phyloP scores from a whole-genome alignment of 2,113 vertebrate genomes.

The Tricholaema leucomelas region DNA sequence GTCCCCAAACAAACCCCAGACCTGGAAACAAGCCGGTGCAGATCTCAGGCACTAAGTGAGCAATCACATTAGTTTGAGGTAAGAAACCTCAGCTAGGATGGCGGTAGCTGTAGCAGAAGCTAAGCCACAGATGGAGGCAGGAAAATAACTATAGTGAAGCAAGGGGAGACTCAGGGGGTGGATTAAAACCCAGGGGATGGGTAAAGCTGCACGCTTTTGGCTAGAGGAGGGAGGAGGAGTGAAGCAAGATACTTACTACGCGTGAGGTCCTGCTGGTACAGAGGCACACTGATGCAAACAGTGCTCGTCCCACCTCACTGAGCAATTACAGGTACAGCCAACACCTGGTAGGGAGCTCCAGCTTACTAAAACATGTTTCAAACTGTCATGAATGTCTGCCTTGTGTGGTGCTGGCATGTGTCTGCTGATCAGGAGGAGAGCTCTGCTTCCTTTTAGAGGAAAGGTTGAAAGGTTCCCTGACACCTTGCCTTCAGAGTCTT shows the following conservation, averaged over 20 bases:
- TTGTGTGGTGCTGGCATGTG: rapidly evolving
- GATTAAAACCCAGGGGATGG: too few species aligned
- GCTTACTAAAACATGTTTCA: neutral
- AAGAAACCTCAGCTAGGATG: neutral
- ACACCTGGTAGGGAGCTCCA: neutral
- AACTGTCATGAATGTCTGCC: neutral
- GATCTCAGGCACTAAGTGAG: neutral
- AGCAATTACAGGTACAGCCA: neutral
- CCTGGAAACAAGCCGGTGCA: neutral
- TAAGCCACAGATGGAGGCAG: neutral
- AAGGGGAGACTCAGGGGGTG: too few species aligned
- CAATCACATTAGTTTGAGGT: neutral
- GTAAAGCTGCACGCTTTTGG: neutral
- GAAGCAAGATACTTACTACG: rapidly evolving
- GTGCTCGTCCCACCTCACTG: neutral
- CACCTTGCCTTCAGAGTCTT: neutral
- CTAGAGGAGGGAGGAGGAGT: neutral
- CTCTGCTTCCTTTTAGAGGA: neutral
- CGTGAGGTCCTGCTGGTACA: neutral
- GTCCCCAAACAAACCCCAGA: neutral
- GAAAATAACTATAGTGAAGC: neutral
- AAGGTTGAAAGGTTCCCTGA: neutral
- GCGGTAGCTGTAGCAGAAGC: neutral
- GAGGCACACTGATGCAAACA: neutral
- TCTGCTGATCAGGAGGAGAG: neutral